Percentiles rank a stretch among this genome's conserved stretches.
Conservation (phyloP, 2,113 vertebrate species). For the Climacteris rufus region DNA sequence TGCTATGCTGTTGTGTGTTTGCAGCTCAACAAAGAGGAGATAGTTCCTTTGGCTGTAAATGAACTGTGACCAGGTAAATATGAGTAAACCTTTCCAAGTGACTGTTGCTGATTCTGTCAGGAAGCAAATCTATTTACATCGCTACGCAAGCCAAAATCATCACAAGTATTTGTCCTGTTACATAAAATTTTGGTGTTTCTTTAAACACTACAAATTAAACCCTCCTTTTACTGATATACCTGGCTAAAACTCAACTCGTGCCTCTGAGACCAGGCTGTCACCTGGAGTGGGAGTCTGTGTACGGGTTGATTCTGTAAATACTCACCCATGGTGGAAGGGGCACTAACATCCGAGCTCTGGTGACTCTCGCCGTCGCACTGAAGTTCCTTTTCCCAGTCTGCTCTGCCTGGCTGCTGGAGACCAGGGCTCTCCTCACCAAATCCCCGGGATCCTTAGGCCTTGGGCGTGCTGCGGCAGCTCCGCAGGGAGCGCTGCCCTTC, state of each 20-base stretch:
- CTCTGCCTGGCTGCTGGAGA: background rate
- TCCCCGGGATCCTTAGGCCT: background rate
- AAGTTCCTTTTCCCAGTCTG: background rate
- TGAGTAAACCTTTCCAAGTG: background rate
- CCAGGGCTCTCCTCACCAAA: background rate
- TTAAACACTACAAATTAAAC: background rate
- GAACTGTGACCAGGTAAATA: background rate
- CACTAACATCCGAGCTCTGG: background rate
- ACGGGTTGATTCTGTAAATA: background rate
- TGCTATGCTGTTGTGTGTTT: background rate
- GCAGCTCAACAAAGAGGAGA: background rate
- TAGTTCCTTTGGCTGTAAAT: background rate
- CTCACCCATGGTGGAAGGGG: background rate
- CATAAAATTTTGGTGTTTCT: background rate
- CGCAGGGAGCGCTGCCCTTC: accelerated
- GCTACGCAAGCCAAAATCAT: background rate
- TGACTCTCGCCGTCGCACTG: accelerated
- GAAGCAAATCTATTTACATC: background rate
- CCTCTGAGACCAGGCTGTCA: background rate
- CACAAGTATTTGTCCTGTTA: background rate
- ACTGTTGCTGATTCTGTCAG: background rate
- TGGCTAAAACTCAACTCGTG: background rate
- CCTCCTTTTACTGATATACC: background rate
- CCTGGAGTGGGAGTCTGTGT: background rate
- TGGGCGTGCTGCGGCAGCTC: background rate